Percentiles rank a stretch among this genome's conserved stretches.
phyloP scores from a whole-genome alignment of 2,888 invertebrate genomes.

The Unio delphinus region DNA sequence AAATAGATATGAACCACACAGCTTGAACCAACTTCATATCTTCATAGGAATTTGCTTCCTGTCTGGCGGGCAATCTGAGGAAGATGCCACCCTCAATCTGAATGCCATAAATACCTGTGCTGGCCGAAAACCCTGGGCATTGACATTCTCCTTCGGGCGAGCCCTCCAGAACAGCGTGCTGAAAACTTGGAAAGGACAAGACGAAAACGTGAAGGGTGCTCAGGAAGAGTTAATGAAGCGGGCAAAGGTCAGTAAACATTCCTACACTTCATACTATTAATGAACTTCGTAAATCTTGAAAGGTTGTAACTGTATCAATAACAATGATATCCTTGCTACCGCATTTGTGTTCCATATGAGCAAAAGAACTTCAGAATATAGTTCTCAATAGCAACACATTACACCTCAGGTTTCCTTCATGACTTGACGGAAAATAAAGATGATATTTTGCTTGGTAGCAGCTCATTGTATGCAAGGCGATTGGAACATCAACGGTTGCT shows the following conservation, averaged over 20 bases:
- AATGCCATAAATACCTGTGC: constrained; percentile 93
- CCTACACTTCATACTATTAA: background rate
- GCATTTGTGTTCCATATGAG: no score
- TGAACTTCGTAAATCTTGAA: no score
- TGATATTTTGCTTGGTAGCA: no score
- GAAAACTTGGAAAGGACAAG: constrained; percentile 94
- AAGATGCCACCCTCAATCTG: constrained; percentile 95
- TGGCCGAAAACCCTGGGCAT: constrained; percentile 90
- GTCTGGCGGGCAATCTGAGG: constrained; percentile 98
- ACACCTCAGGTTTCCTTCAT: no score
- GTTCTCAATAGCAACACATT: no score
- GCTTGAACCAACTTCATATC: background rate
- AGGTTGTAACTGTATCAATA: no score
- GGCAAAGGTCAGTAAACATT: constrained; percentile 83
- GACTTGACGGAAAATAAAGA: no score
- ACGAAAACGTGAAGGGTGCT: constrained; percentile 86
- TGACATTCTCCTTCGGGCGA: constrained; percentile 98
- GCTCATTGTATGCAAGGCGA: no score
- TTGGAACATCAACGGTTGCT: no score
- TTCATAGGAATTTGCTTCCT: constrained; percentile 91
- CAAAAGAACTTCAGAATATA: no score
- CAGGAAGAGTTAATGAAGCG: constrained; percentile 92
- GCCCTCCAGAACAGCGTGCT: constrained; percentile 97
- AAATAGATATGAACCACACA: no score
- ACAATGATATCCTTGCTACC: no score